Evolutionary conservation across 2,888 invertebrate genomes (phyloP).

Genomic region (Thymelicus lineola): DNA sequence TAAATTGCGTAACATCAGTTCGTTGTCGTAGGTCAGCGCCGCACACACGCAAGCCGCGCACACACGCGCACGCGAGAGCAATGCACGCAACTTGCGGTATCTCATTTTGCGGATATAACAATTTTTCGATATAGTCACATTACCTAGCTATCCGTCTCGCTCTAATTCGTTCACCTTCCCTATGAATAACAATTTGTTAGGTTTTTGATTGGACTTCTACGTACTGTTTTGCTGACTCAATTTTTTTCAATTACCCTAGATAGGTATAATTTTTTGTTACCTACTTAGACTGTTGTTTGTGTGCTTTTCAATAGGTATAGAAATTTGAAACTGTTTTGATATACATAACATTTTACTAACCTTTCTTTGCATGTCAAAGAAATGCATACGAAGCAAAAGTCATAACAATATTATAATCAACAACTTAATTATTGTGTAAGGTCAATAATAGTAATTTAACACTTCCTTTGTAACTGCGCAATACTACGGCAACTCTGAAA

Average conservation of each 20-base stretch:
- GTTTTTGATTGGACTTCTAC: background rate
- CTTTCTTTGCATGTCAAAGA: background rate
- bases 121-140: slow-evolving; percentile 50
- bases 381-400: background rate
- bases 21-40: slow-evolving; percentile 61
- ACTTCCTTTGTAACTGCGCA: slow-evolving; percentile 20
- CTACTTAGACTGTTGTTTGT: background rate
- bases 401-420: slow-evolving; percentile 11
- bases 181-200: slow-evolving; percentile 20
- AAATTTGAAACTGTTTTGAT: slow-evolving; percentile 6
- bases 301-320: background rate
- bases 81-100: slow-evolving; percentile 64
- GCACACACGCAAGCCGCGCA: slow-evolving; percentile 44
- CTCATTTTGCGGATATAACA: slow-evolving; percentile 66
- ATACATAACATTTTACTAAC: background rate
- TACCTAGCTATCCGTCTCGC: slow-evolving; percentile 47
- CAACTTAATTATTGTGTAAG: slow-evolving; percentile 26
- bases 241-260: too few species aligned
- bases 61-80: slow-evolving; percentile 58
- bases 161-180: slow-evolving; percentile 43
- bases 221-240: too few species aligned
- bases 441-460: slow-evolving; percentile 16
- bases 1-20: slow-evolving; percentile 64
- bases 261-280: background rate
- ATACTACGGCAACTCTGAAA: too few species aligned